phyloP scores from a whole-genome alignment of 2,797 vertebrate genomes.

The Enteromius paludinosus region DNA sequence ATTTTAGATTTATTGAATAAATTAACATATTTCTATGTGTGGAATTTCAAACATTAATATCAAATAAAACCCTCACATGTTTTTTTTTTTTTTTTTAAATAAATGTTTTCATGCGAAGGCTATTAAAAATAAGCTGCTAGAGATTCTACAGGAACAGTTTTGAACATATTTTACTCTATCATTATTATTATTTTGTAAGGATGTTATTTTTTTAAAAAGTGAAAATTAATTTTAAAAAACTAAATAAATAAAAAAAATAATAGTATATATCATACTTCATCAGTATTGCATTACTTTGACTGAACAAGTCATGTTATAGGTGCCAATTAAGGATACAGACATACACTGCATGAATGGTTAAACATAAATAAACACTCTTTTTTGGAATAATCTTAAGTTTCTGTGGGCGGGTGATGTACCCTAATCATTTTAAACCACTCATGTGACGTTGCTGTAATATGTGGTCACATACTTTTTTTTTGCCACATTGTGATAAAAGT shows the following conservation, averaged over 20 bases:
- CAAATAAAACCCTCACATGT: not conserved
- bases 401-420: not conserved
- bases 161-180: not conserved
- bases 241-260: too few relatives aligned
- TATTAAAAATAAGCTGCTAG: not conserved
- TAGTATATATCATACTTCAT: too few relatives aligned
- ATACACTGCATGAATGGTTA: not conserved
- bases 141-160: not conserved
- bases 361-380: not conserved
- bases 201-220: too few relatives aligned
- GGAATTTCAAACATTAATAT: not conserved
- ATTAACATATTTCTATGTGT: not conserved
- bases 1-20: not conserved
- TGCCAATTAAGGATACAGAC: not conserved
- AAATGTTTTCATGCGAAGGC: not conserved
- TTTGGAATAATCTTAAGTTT: not conserved
- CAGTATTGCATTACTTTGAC: not conserved
- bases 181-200: too few relatives aligned
- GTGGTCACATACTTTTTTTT: too few relatives aligned
- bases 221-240: too few relatives aligned
- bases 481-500: too few relatives aligned
- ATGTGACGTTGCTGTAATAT: not conserved
- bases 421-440: too few relatives aligned
- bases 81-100: not conserved
- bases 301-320: not conserved